Evolutionary conservation across 1,140 invertebrate genomes (phyloP).

Genomic region (Oreohelix idahoensis): DNA sequence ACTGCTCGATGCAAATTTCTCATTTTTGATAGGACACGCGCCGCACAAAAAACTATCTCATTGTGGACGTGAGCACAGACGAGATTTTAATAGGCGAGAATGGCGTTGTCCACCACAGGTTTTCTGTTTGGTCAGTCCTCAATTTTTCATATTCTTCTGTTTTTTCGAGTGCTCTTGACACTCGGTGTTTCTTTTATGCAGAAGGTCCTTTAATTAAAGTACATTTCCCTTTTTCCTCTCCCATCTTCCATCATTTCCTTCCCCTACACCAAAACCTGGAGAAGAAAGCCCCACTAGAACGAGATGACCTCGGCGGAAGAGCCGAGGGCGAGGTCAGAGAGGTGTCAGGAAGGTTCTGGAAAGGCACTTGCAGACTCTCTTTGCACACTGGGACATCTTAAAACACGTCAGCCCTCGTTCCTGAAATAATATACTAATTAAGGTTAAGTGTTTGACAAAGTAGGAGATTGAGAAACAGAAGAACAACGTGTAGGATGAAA

Average conservation of each 20-base stretch:
- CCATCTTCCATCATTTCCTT: neutral
- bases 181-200: neutral
- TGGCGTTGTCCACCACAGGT: neutral
- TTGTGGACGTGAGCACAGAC: neutral
- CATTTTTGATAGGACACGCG: neutral
- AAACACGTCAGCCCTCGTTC: neutral
- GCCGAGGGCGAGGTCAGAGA: neutral
- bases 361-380: neutral
- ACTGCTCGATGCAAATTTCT: neutral
- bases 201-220: neutral
- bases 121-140: neutral
- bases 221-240: neutral
- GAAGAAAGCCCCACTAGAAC: neutral
- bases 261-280: neutral
- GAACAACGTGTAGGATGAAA: too few species aligned
- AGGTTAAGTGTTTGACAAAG: neutral
- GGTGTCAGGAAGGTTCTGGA: neutral
- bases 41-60: neutral
- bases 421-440: slow-evolving; percentile 11
- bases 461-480: neutral
- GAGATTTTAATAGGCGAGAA: neutral
- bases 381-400: neutral
- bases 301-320: too few species aligned
- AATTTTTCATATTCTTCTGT: neutral
- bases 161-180: neutral